These are phyloP conservation scores for Drosophila novamexicana DNA, from an alignment of 1,140 invertebrate genomes.

Conservation along the genomic window DNA sequence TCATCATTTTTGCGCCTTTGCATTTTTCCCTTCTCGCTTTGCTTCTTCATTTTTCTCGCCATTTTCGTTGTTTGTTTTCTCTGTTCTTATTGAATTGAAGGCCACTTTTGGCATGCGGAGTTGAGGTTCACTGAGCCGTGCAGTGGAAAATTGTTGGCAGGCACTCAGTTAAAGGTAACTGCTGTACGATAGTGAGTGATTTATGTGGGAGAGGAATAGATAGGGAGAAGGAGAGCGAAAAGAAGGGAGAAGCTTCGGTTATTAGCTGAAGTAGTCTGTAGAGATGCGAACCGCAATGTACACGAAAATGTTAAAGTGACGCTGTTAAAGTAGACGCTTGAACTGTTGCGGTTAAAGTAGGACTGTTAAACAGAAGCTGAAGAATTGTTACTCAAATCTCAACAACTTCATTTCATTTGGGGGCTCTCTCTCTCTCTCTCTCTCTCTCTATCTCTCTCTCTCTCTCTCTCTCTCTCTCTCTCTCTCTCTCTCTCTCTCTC, in stretches of 20 bases:
- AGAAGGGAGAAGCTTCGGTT: too few species aligned
- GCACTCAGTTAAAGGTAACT: constrained; percentile 2
- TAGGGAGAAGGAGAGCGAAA: background rate
- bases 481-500: too few species aligned
- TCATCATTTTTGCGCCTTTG: constrained; percentile 19
- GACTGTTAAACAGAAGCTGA: too few species aligned
- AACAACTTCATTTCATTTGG: too few species aligned
- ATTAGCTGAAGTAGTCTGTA: too few species aligned
- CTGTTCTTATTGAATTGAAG: background rate
- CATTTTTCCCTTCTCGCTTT: constrained; percentile 1
- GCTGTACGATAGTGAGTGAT: constrained; percentile 3
- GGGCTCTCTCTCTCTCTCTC: too few species aligned
- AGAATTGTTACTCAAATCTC: too few species aligned
- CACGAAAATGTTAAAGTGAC: background rate
- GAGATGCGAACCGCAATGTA: too few species aligned
- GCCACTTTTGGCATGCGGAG: constrained; percentile 2
- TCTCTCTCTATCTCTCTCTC: too few species aligned
- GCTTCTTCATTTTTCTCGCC: background rate
- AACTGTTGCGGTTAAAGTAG: too few species aligned
- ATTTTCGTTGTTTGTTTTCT: background rate
- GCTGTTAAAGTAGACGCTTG: background rate
- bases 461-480: too few species aligned
- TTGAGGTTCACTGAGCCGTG: background rate
- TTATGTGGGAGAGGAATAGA: background rate
- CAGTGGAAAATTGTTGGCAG: constrained; percentile 16